These are phyloP conservation scores for Hydraecia micacea DNA, from an alignment of 2,888 invertebrate genomes.

Conservation along the genomic window DNA sequence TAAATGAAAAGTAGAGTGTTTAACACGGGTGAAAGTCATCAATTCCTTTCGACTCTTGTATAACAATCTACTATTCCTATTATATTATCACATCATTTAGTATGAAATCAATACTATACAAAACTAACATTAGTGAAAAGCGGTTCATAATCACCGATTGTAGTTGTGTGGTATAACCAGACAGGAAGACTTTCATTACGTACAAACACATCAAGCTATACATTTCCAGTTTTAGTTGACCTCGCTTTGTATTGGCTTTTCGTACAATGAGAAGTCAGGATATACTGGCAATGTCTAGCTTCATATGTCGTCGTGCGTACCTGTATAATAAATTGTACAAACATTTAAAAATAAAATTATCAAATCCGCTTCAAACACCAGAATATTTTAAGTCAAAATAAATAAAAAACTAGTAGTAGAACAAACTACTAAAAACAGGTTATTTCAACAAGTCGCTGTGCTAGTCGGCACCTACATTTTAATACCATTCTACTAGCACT, in stretches of 20 bases:
- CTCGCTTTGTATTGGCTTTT: neutral
- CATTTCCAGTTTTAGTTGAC: neutral
- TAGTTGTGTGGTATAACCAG: neutral
- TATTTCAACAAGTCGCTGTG: slow-evolving; percentile 38
- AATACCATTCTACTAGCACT: slow-evolving; percentile 36
- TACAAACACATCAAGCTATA: neutral
- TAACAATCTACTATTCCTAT: neutral
- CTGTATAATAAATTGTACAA: neutral
- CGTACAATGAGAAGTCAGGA: neutral
- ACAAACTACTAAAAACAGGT: slow-evolving; percentile 35
- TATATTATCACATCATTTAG: neutral
- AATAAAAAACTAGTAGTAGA: slow-evolving; percentile 34
- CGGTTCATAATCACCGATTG: neutral
- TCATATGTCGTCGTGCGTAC: neutral
- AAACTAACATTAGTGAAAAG: neutral
- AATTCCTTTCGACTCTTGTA: too few species aligned
- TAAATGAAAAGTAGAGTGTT: too few species aligned
- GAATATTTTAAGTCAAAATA: slow-evolving; percentile 22
- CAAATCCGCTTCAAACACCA: slow-evolving; percentile 19
- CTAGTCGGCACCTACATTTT: slow-evolving; percentile 40
- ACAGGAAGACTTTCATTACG: neutral
- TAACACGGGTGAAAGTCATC: too few species aligned
- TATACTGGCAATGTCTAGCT: neutral
- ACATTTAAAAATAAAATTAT: neutral
- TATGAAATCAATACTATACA: too few species aligned